Evolutionary conservation across 2,113 vertebrate genomes (phyloP).

Genomic region (Semicossyphus pulcher): DNA sequence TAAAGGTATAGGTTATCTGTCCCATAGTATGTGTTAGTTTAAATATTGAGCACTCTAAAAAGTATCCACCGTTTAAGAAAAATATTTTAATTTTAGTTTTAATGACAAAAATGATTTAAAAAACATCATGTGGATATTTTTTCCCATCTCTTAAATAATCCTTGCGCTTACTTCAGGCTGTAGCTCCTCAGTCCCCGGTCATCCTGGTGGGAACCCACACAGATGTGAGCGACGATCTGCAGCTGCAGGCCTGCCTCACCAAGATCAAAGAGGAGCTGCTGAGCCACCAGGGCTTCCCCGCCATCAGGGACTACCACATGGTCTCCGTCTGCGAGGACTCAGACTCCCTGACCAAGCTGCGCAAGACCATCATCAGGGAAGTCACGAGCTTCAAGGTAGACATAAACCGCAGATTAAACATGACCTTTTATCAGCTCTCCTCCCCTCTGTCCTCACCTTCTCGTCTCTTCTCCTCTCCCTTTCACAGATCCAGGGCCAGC

Average conservation of each 20-base stretch:
- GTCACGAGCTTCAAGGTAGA: conserved; percentile 90
- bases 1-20: too few relatives aligned
- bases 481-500: conserved; percentile 91
- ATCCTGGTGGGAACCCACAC: conserved; percentile 95
- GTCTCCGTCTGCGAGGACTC: conserved; percentile 90
- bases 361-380: conserved; percentile 90
- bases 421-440: background rate
- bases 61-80: too few relatives aligned
- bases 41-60: too few relatives aligned
- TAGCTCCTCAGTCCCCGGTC: conserved; percentile 92
- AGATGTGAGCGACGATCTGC: conserved; percentile 88
- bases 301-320: conserved; percentile 89
- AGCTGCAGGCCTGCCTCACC: conserved; percentile 86
- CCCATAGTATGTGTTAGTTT: too few relatives aligned
- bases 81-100: too few relatives aligned
- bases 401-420: background rate
- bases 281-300: conserved; percentile 90
- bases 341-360: conserved; percentile 87
- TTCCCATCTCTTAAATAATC: too few relatives aligned
- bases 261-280: conserved; percentile 90
- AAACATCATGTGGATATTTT: too few relatives aligned
- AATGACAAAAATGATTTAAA: too few relatives aligned
- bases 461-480: too few relatives aligned
- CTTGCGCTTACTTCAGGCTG: conserved; percentile 80
- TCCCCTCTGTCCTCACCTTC: background rate